Evolutionary conservation across 2,113 vertebrate genomes (phyloP), one percentile per base, ranked within the genome.

Genomic region (Pampusana beccarii): DNA sequence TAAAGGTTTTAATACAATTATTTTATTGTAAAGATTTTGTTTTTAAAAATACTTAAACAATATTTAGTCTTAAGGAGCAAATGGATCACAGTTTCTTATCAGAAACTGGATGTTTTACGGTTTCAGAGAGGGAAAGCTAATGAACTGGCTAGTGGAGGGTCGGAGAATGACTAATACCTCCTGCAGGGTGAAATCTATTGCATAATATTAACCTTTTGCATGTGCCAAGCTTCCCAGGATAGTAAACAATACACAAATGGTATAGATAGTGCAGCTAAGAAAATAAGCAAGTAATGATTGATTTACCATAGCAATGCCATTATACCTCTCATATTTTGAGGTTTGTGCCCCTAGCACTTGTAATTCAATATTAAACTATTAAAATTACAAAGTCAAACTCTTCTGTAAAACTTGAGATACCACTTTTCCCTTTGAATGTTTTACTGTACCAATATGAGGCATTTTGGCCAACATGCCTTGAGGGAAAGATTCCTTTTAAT

Each of bases 151-250:
- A 53, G 46, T 46, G 34, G 7, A 70, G 53, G 50, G 56, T 77
- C 91, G 93, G 73, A 93, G 86, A 96, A 88, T 53, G 1, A 81
- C 75, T 90, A 95, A 66, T 60, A 73, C 80, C 38, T 93, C 93
- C 72, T 86, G 42, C 62, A 80, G 51, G 40, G 44, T 93, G 64
- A 89, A 88, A 65, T 80, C 50, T 54, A 13, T 90, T 97, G 90
- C 80, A 48, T 62, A 61, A 91, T 44, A 24, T 71, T 90, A 79
- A 93, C 71, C 33, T 93, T 60, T 73, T 88, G 73, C 4, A 5
- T 64, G 71, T 96, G 80, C 58, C 80, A 93, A 65, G 23, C n/a
- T 88, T 92, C 80, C 61, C 50, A 44, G 42, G 28, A 46, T 16
- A 25, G 48, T 57, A 66, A 88, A 73, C 67, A 92, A n/a, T 54